Percentiles rank a stretch among this genome's conserved stretches.
Evolutionary conservation across 1,140 invertebrate genomes (phyloP).

Genomic region (Globodera rostochiensis): DNA sequence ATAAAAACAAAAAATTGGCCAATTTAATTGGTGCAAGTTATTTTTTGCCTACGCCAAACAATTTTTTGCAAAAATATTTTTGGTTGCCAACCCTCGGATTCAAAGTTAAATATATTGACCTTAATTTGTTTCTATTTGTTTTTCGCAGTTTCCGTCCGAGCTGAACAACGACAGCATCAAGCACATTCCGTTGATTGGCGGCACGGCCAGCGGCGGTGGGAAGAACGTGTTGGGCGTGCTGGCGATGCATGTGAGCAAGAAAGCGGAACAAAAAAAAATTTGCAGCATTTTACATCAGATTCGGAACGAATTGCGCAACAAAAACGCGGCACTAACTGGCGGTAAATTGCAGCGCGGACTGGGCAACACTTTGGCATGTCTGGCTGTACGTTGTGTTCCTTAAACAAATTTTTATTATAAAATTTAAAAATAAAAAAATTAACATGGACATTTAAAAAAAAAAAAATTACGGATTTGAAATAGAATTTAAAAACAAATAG

Average conservation of each 20-base stretch:
- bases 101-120: no score
- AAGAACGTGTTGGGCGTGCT: slow-evolving; percentile 38
- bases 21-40: no score
- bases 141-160: slow-evolving; percentile 32
- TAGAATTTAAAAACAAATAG: no score
- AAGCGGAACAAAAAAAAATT: background rate
- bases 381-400: background rate
- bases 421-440: no score
- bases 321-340: background rate
- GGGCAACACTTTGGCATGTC: background rate
- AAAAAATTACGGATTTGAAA: no score
- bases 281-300: background rate
- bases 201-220: slow-evolving; percentile 4
- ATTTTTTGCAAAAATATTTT: no score
- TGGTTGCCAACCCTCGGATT: background rate
- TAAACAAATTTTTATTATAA: no score
- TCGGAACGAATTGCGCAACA: background rate
- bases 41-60: no score
- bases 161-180: slow-evolving; percentile 34
- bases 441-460: no score
- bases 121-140: background rate
- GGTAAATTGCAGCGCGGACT: background rate
- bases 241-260: slow-evolving; percentile 29
- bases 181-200: slow-evolving; percentile 38
- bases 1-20: no score